phyloP scores from a whole-genome alignment of 2,797 vertebrate species.

The Sphenopsis melanotis region DNA sequence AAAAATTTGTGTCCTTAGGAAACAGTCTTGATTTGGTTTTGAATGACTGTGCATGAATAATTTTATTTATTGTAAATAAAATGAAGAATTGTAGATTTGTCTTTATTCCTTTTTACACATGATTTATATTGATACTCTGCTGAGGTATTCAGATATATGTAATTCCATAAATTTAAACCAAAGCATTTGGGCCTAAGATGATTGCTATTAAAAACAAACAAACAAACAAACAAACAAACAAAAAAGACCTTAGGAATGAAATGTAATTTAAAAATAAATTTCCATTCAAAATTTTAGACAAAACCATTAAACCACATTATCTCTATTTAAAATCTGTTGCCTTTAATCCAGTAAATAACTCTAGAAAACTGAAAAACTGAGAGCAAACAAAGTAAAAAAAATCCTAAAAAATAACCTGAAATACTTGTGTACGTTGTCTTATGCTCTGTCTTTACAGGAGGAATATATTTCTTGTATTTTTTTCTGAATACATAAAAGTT shows the following conservation, averaged over 20 bases:
- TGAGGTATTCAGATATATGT: neutral
- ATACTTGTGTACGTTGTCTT: slow-evolving; percentile 16
- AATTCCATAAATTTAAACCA: neutral
- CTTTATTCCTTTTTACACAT: neutral
- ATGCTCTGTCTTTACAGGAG: neutral
- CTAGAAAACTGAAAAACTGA: slow-evolving; percentile 49
- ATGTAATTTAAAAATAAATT: slow-evolving; percentile 32
- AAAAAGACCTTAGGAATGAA: neutral
- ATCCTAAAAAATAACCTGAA: slow-evolving; percentile 15
- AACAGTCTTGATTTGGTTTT: neutral
- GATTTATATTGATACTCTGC: neutral
- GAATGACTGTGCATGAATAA: neutral
- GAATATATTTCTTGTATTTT: neutral
- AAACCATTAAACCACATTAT: neutral
- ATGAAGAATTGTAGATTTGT: neutral
- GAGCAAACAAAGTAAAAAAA: slow-evolving; percentile 55
- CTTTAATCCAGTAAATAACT: slow-evolving; percentile 43
- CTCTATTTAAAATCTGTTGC: slow-evolving; percentile 20
- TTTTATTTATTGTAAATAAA: neutral
- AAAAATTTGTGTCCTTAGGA: neutral
- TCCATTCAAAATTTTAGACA: slow-evolving; percentile 28
- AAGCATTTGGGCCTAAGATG: neutral
- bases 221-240: neutral
- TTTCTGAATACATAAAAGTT: slow-evolving; percentile 3
- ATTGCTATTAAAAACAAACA: neutral